Evolutionary conservation across 23 tunicate species (phyloP).

Genomic region (Oikopleura albicans): DNA sequence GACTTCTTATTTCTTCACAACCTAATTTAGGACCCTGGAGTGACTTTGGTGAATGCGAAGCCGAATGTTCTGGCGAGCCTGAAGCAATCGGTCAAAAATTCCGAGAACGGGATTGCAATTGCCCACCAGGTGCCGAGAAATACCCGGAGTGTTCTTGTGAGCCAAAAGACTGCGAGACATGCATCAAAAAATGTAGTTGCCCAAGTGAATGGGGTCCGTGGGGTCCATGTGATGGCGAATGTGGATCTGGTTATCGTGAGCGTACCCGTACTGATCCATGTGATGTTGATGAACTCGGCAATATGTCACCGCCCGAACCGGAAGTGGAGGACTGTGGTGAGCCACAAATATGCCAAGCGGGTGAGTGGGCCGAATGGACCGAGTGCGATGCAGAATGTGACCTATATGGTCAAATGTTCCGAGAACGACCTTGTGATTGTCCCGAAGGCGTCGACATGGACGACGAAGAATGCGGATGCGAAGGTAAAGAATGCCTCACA

Average conservation of each 20-base stretch:
- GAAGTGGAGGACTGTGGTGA: not conserved
- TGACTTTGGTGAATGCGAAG: not conserved
- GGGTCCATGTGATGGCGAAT: constrained; percentile 11
- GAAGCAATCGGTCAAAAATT: not conserved
- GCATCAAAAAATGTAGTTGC: not conserved
- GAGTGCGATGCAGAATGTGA: constrained; percentile 12
- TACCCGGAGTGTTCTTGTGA: constrained; percentile 4
- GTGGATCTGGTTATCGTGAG: not conserved
- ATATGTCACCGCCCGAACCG: not conserved
- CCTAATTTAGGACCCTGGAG: not conserved
- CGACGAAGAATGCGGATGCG: not conserved
- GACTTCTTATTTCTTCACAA: too few relatives aligned
- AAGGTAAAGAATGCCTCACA: not conserved
- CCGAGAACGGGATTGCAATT: not conserved
- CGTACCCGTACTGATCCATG: not conserved
- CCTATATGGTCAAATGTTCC: not conserved
- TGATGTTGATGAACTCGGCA: not conserved
- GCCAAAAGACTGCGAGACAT: not conserved
- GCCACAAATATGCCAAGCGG: not conserved
- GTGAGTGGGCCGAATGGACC: not conserved
- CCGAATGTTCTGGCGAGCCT: constrained; percentile 1
- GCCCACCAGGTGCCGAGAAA: not conserved
- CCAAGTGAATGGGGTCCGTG: not conserved
- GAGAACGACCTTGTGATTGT: not conserved
- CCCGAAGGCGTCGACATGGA: not conserved